Base-by-base conservation (phyloP, 1,140 invertebrate species). In the Aphidius ervi region DNA sequence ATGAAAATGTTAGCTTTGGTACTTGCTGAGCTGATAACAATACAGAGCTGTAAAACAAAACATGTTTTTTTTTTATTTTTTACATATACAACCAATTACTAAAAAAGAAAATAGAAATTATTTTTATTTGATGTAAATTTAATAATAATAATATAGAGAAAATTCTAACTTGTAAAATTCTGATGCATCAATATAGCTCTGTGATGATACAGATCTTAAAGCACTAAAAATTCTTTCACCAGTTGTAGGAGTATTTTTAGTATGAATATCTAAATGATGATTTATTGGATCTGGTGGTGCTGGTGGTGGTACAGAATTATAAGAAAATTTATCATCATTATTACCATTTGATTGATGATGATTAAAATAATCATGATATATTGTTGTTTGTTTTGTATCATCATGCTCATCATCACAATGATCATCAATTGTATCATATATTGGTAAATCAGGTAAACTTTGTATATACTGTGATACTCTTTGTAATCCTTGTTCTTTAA, bases 181-280 rank as follows among this genome's bases (percentile, higher is more conserved):
- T 39, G 74, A 73, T 39, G 76, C 74, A 47, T 80, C 77, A 58
- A 79, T 78, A 62, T 77, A 79, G 49, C 75, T 78, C 31, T 78
- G 74, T 3, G 76, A 72, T 1, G 75, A 76, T 37, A 78, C 73
- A 6, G 76, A 71, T 64, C 72, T 70, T 8, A 78, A 64, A 3
- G 76, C 75, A 52, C 71, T 78, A 50, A 80, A 80, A 56, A 80
- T 80, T 56, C 69, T 75, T 47, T 80, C 78, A 0, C 78, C 78
- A 4, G 76, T 78, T 10, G 75, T 79, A 1, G 69, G 71, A 5
- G 66, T 68, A 10, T 68, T 73, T 54, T 76, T 72, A 10, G 63
- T 59, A 57, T 63, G 31, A 54, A 63, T 9, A 56, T 73, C 67
- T 9, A 63, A 10, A 8, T 66, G 41, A 48, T 74, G 67, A 4